Base-by-base conservation (phyloP, 2,113 vertebrate species). In the Spea multiplicata region DNA sequence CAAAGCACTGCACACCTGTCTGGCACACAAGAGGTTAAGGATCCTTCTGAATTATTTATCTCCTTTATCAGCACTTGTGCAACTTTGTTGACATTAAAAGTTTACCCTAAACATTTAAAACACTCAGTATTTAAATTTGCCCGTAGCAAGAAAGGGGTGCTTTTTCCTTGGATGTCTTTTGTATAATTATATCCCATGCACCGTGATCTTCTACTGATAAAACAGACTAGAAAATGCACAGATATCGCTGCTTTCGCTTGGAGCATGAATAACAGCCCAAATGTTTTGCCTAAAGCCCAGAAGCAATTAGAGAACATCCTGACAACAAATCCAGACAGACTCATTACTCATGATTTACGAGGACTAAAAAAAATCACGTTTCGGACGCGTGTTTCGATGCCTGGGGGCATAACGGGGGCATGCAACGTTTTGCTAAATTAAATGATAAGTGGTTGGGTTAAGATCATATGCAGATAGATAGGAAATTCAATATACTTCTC, bases 301-400 rank as follows among this genome's bases (percentile, higher is more conserved):
- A 80, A 80, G 78, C 78, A 80, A 80, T 80, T 80, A 80, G 78
- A 71, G 74, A 74, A 74, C 78, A 80, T 80, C 78, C 78, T 80
- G 78, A 80, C 78, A 80, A 80, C 78, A 80, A 80, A 74, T 80
- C 78, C 78, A 80, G 71, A 67, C 78, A 80, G 78, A 80, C 78
- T 80, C 78, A 80, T 80, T 80, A 80, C 78, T 80, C 78, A 67
- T 80, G 78, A 80, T 80, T 80, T 80, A 80, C 78, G 71, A 80
- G 78, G 78, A 80, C 78, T 80, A 68, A 61, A 80, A 74, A n/a
- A 80, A 80, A 30, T 30, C 71, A 73, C 78, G 65, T 80, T 80
- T 80, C 78, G 78, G 78, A 74, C 78, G 71, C 61, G 78, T 80
- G 77, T 80, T 73, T 80, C 45, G 78, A 74, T 68, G 78, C 78